These are phyloP conservation scores for Metellina segmentata DNA, from an alignment of 2,888 invertebrate genomes.

Conservation along the genomic window DNA sequence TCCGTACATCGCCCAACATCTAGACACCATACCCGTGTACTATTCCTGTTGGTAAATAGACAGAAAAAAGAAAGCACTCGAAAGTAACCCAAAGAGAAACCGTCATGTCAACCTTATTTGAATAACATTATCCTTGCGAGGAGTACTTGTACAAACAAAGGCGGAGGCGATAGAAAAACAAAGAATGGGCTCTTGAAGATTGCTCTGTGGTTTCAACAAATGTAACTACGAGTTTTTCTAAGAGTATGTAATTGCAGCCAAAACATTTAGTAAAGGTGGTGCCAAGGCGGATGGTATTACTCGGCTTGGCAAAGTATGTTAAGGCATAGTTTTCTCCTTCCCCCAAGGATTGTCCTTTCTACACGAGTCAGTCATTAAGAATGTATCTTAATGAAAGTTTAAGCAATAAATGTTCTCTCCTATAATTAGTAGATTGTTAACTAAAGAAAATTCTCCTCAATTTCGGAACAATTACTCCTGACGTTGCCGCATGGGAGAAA, in stretches of 20 bases:
- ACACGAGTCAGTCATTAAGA: conserved; percentile 21
- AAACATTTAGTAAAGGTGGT: conserved; percentile 52
- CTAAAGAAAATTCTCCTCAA: no score
- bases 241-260: conserved; percentile 8
- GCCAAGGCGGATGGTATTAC: conserved; percentile 12
- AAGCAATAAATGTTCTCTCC: conserved; percentile 1
- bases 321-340: background rate
- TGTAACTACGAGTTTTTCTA: background rate
- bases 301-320: background rate
- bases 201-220: background rate
- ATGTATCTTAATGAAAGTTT: conserved; percentile 30
- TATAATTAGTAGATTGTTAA: conserved; percentile 4
- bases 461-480: no score
- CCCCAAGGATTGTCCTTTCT: background rate
- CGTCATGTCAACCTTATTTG: no score
- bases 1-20: no score
- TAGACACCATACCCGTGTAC: no score
- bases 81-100: no score
- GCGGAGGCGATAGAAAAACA: conserved; percentile 1
- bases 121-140: background rate
- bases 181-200: background rate
- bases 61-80: no score
- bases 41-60: no score
- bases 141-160: conserved; percentile 15
- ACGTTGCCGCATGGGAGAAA: no score